Evolutionary conservation across 2,113 vertebrate species (phyloP), one percentile per base, ranked within the genome.

Genomic region (Chlamydotis undulata): DNA sequence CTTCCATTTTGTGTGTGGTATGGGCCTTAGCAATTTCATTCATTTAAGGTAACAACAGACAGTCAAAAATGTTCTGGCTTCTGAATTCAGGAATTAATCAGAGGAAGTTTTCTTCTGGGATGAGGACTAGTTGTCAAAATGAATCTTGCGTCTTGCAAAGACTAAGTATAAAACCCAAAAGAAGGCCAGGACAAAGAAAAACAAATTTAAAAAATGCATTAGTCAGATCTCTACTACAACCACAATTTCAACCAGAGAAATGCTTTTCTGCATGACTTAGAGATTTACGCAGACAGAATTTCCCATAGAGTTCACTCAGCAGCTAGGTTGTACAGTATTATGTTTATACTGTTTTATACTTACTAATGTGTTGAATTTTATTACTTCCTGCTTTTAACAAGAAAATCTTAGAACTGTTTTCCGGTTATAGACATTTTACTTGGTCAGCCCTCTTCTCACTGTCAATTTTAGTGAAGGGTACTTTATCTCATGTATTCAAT

Each of bases 101-200:
- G 25, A 89, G 56, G 89, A 87, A 47, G 19, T 80, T 86, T 80
- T 96, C 37, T 76, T 74, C 79, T 67, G 21, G 25, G 18, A 59
- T 68, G 55, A 96, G 85, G 79, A 75, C 14, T 41, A 74, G 12
- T 67, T 90, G 47, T 33, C 24, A 81, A 83, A 94, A 90, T 68
- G 23, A 8, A 70, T 81, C 33, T 67, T 59, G 61, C 13, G 25
- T 53, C 83, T 77, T 90, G 31, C 28, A 50, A 43, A 93, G 29
- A 86, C 96, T 78, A 92, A 92, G 28, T 55, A 61, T 49, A 94
- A 94, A 93, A 59, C 13, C 39, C 57, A 31, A 57, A 89, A 87
- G 53, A 67, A 76, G 19, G 12, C 13, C 28, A 87, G 24, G 37
- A 49, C 24, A 91, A 88, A 83, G 35, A 43, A 82, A 95, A 91